A percentile compares a stretch with the other conserved stretches of the same genome.
These are phyloP conservation scores for Cloeon dipterum DNA, from an alignment of 2,888 invertebrate species.

Conservation along the genomic window DNA sequence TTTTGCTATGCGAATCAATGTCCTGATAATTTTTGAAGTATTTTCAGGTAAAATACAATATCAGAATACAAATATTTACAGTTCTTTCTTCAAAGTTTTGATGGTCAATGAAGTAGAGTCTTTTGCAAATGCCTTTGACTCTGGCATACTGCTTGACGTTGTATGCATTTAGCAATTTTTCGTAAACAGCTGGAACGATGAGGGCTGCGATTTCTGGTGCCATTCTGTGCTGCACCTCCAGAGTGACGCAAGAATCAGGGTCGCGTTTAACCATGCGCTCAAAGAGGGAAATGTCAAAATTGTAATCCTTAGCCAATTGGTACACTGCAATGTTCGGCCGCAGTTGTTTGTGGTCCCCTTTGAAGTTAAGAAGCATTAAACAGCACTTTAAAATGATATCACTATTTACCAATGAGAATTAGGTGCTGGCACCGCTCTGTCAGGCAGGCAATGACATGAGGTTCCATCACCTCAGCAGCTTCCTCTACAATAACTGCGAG, in stretches of 20 bases:
- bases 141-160: conserved; percentile 13
- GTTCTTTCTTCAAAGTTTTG: conserved; percentile 1
- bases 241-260: conserved; percentile 16
- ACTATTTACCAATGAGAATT: conserved; percentile 19
- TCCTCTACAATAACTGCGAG: conserved; percentile 23
- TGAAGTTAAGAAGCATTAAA: conserved; percentile 7
- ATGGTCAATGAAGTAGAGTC: conserved; percentile 6
- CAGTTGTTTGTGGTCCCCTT: conserved; percentile 26
- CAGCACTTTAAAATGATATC: too few relatives aligned
- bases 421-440: conserved; percentile 21
- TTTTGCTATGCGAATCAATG: conserved; percentile 12
- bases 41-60: neutral
- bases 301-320: conserved; percentile 19
- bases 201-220: conserved; percentile 18
- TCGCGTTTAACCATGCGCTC: conserved; percentile 24
- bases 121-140: conserved; percentile 12
- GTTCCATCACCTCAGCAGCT: conserved; percentile 27
- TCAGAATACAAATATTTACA: neutral
- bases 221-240: conserved; percentile 26
- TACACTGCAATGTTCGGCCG: conserved; percentile 23
- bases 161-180: conserved; percentile 12
- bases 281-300: conserved; percentile 26
- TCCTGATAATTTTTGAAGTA: conserved; percentile 7
- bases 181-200: conserved; percentile 2
- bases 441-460: conserved; percentile 22